Base-by-base conservation (phyloP, 2,797 vertebrate species). In the Macroramphosus scolopax region DNA sequence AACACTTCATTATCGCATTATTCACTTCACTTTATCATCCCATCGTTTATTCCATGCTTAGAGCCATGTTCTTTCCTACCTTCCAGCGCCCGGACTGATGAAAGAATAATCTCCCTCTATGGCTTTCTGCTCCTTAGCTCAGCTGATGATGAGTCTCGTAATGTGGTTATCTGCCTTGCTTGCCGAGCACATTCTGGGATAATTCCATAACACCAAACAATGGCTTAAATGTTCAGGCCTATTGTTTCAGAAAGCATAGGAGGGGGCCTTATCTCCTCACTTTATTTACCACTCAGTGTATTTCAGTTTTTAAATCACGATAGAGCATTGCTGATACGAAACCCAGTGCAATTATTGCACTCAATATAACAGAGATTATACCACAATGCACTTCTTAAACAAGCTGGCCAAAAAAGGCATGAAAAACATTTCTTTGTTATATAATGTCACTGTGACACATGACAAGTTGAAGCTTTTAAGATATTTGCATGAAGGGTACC, bases 1-100 rank as follows among this genome's bases (percentile, higher is more conserved):
- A 57, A 69, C 62, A 57, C 68, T 77, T 77, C 55, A 63, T 22
- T 57, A 66, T 70, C 30, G 18, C 59, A 55, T 76, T 75, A 50
- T 75, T 73, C 75, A 49, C 50, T 72, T 52, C 51, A 33, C 54
- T 56, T 72, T n/a, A n/a, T n/a, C n/a, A n/a, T 57, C 46, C 37
- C 30, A 62, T 62, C 63, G 46, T 67, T 66, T 59, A 52, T 59
- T 66, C 10, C 37, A 51, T 25, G 46, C 63, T 72, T 12, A 17
- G 31, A 71, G 60, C 41, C 42, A 49, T 46, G 33, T 59, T 65
- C 50, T 52, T 64, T 71, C 36, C 63, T 34, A 61, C 46, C 43
- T 51, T 61, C 67, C 51, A 55, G 32, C 58, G 46, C 18, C 36
- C 15, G 26, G 47, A 50, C 33, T 16, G 45, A 46, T 17, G 32